Evolutionary conservation across 1,140 invertebrate genomes (phyloP), one percentile per base, ranked within the genome.

Genomic region (Eupristina koningsbergeri): DNA sequence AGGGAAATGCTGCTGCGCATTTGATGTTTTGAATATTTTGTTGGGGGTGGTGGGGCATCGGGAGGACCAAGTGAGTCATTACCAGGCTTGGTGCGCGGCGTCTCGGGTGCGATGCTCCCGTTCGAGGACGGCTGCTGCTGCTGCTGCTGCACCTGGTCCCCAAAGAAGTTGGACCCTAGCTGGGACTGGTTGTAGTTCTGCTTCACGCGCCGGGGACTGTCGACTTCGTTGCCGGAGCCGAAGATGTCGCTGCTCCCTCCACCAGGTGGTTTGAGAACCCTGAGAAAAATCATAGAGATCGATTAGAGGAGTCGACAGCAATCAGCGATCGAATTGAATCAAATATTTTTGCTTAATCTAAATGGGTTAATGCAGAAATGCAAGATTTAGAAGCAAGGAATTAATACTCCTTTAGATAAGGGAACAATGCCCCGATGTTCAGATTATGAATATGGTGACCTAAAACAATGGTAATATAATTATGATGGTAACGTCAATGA

Each of bases 181-280:
- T 91, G 90, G 3, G 92, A 92, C 31, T 90, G 89, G 80, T 90
- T 88, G 84, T 91, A 89, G 29, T 63, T 41, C 78, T 91, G 80
- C 87, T 93, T 91, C 50, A 90, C 84, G 75, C 91, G 89, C 63
- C 92, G 89, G 11, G 91, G 91, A 85, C 90, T 91, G 47, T 87
- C 88, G 67, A 90, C 88, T 36, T 92, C 90, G 8, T 86, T 86
- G 9, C 87, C 86, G 11, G 90, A 82, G 61, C 93, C 94, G 88
- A 95, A 95, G 84, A 95, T 94, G 89, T 95, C 94, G 87, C 94
- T 94, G 86, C 93, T 94, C 11, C 94, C 94, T 84, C 94, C 94
- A 77, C 95, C 95, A 73, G 94, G 94, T n/a, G 94, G 95, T 88
- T 94, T 94, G 86, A 95, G 87, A 36, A 95, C 94, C 89, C 95